These are phyloP conservation scores for Sphaeramia orbicularis DNA, from an alignment of 2,797 vertebrate genomes.

Conservation along the genomic window DNA sequence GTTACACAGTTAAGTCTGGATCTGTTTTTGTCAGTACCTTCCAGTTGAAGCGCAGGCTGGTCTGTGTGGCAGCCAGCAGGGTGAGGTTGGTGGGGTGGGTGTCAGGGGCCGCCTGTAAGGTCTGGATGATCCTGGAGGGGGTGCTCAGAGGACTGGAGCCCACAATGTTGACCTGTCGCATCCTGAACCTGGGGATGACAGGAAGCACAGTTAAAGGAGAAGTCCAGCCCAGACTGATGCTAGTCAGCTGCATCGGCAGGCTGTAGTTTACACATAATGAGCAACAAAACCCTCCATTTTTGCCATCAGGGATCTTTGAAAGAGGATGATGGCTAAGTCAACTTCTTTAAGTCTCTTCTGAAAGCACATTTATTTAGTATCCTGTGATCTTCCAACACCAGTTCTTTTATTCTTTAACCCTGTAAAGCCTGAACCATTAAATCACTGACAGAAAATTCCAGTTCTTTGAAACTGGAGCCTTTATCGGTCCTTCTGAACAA, in stretches of 20 bases:
- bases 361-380: too few species aligned
- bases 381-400: too few species aligned
- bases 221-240: background rate
- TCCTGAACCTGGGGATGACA: slow-evolving; percentile 87
- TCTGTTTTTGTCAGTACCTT: slow-evolving; percentile 79
- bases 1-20: background rate
- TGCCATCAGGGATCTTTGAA: too few species aligned
- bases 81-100: slow-evolving; percentile 88
- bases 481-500: too few species aligned
- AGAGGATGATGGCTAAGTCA: too few species aligned
- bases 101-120: slow-evolving; percentile 93
- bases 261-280: too few species aligned
- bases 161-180: slow-evolving; percentile 93
- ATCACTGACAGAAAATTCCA: too few species aligned
- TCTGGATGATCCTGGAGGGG: slow-evolving; percentile 93
- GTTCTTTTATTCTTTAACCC: too few species aligned
- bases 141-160: slow-evolving; percentile 89
- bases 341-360: too few species aligned
- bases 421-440: too few species aligned
- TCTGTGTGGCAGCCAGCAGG: slow-evolving; percentile 91
- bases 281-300: too few species aligned
- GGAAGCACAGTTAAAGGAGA: slow-evolving; percentile 15
- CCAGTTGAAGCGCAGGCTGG: slow-evolving; percentile 92
- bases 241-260: background rate
- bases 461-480: too few species aligned